phyloP scores from a whole-genome alignment of 2,797 vertebrate species.

The Sebastes ruberrimus region DNA sequence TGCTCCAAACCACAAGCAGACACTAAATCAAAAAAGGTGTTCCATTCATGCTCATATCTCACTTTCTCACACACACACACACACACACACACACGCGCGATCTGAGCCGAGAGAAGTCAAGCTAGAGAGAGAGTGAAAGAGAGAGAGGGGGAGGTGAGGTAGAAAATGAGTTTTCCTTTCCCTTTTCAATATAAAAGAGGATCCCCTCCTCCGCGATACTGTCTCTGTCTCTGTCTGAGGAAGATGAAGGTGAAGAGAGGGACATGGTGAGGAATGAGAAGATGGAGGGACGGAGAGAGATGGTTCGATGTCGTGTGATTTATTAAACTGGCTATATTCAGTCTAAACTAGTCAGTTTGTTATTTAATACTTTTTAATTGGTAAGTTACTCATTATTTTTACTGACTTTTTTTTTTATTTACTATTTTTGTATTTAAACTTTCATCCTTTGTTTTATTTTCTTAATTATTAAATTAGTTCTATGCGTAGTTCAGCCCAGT shows the following conservation, averaged over 20 bases:
- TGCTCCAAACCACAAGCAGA: conserved; percentile 37
- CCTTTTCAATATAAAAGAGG: conserved; percentile 49
- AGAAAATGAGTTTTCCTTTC: conserved; percentile 51
- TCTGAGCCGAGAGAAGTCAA: neutral
- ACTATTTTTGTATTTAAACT: neutral
- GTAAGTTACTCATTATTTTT: neutral
- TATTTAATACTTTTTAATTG: neutral
- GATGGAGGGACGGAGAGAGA: neutral
- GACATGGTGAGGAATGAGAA: neutral
- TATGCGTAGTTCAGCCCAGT: neutral
- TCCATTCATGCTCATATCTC: conserved; percentile 62
- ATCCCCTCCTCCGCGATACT: neutral
- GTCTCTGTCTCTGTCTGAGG: neutral
- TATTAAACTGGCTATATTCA: neutral
- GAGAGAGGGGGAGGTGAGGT: conserved; percentile 4
- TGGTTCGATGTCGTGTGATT: neutral
- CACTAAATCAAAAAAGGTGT: conserved; percentile 35
- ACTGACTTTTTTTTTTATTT: neutral
- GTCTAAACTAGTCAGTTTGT: neutral
- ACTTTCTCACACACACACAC: conserved; percentile 41
- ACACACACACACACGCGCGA: neutral
- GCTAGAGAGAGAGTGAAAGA: conserved; percentile 1
- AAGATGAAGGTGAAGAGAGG: conserved; percentile 42
- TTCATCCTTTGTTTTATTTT: neutral
- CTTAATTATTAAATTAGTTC: neutral